These are phyloP conservation scores for Sciurus vulgaris DNA, from an alignment of 2,797 vertebrate genomes.

Conservation along the genomic window DNA sequence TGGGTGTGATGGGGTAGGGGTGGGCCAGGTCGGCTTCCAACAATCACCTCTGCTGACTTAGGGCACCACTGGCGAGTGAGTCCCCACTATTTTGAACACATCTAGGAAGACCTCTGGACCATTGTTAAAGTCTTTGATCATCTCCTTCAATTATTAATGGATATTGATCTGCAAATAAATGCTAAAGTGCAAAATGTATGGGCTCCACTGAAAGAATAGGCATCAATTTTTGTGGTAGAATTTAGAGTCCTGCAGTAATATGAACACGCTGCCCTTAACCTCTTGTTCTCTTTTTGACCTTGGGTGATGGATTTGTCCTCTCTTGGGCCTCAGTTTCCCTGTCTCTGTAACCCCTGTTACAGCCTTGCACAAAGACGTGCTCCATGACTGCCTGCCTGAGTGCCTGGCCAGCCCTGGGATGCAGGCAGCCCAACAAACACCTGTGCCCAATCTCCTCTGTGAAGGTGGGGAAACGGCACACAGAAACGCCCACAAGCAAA, in stretches of 20 bases:
- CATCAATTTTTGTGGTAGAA: not conserved
- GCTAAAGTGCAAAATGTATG: not conserved
- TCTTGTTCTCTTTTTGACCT: not conserved
- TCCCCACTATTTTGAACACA: not conserved
- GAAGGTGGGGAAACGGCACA: not conserved
- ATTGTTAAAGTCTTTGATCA: not conserved
- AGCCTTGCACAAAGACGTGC: not conserved
- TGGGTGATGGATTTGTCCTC: not conserved
- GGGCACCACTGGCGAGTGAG: not conserved
- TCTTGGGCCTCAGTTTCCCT: not conserved
- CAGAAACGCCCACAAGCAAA: not conserved
- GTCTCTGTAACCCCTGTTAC: not conserved
- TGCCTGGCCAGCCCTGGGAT: not conserved
- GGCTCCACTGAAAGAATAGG: not conserved
- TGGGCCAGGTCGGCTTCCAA: not conserved
- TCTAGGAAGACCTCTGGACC: not conserved
- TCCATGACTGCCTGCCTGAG: not conserved
- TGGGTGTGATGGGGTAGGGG: rapidly evolving
- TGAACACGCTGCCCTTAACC: not conserved
- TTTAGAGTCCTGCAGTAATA: not conserved
- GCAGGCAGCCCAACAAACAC: not conserved
- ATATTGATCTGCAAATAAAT: slow-evolving; percentile 20
- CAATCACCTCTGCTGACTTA: not conserved
- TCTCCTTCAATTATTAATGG: slow-evolving; percentile 27
- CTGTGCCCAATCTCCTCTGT: not conserved